Percentiles rank a stretch among this genome's conserved stretches.
These are phyloP conservation scores for Podarcis cretensis DNA, from an alignment of 2,113 vertebrate species.

Conservation along the genomic window DNA sequence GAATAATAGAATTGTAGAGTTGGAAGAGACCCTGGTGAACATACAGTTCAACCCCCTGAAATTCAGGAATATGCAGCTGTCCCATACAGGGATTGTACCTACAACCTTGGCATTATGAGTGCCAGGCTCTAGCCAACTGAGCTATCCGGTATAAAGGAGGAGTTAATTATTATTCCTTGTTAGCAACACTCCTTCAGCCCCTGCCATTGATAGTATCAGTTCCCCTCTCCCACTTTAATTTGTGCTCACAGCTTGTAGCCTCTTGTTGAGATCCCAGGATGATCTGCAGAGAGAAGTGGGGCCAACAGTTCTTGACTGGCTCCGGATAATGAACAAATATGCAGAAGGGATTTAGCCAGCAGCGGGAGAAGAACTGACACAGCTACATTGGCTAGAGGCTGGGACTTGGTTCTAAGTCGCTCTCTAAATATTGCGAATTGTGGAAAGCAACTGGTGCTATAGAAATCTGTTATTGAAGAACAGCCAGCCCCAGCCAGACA, in stretches of 20 bases:
- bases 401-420: not conserved
- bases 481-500: not conserved
- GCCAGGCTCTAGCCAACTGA: too few relatives aligned
- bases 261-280: constrained; percentile 12
- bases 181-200: constrained; percentile 32
- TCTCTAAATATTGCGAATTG: not conserved
- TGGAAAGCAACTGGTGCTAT: not conserved
- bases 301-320: constrained; percentile 34
- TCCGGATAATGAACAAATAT: constrained; percentile 48
- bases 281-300: constrained; percentile 19
- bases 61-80: too few relatives aligned
- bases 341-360: not conserved
- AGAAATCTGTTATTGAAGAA: not conserved
- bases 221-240: constrained; percentile 10
- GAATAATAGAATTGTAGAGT: too few relatives aligned
- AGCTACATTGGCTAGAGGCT: not conserved
- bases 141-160: constrained; percentile 4
- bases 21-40: too few relatives aligned
- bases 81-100: too few relatives aligned
- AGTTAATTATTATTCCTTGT: constrained; percentile 52
- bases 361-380: not conserved
- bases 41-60: too few relatives aligned
- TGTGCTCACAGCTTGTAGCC: constrained; percentile 44
- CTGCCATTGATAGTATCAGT: constrained; percentile 44
- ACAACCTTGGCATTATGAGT: too few relatives aligned